Base-by-base conservation (phyloP, 2,113 vertebrate genomes). In the Toxotes chatareus region DNA sequence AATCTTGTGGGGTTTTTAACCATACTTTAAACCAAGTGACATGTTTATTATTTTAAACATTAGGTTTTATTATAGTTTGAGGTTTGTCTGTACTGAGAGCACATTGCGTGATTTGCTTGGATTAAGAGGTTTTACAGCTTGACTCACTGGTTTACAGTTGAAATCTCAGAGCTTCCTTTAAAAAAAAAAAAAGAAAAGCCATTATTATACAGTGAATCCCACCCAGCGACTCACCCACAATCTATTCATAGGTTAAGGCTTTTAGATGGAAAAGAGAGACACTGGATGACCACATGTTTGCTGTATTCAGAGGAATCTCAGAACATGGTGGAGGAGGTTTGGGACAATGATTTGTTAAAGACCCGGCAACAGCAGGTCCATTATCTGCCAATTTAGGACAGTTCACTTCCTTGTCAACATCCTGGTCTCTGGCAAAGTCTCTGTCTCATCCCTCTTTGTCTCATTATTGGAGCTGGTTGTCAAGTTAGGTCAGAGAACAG, bases 401-500 rank as follows among this genome's bases (percentile, higher is more conserved):
- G 83, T 88, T 85, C 85, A 84, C 89, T 91, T 87, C 89, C 85
- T 87, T 69, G 80, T 91, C 88, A 85, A 85, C 87, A 86, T 91
- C 85, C 89, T 82, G 91, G 83, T 89, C 76, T 88, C 38, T 80
- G 79, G 74, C 76, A 78, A 76, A 81, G 85, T 84, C 71, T 79
- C 77, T 40, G 56, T 80, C 72, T 87, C 82, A 74, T 89, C 70
- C 77, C 68, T 90, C 86, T 91, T 89, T 90, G 88, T 91, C 84
- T 89, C 79, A 75, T 90, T 89, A 90, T 82, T 79, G 86, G 86
- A 86, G 88, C 88, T 80, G 80, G 80, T 89, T 90, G 89, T 87
- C 87, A 90, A 83, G 89, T 90, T 90, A 71, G 87, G 89, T 92
- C 91, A 91, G 87, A 84, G 84, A 85, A 86, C 86, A 68, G 87